phyloP scores from a whole-genome alignment of 92 coral and sea anemone genomes.

The Phymanthus crucifer region DNA sequence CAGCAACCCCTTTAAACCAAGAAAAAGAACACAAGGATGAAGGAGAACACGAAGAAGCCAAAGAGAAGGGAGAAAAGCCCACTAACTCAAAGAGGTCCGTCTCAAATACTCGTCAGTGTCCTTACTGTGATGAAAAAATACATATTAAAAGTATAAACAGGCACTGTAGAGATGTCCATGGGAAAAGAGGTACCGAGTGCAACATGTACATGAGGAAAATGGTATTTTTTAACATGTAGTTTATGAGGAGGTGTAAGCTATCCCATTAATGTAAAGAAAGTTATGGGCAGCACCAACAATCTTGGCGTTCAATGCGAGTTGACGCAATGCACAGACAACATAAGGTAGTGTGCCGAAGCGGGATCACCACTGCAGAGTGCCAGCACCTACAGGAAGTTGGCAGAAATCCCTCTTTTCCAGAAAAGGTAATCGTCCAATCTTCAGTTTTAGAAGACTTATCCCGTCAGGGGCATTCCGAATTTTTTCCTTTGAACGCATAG shows the following conservation, averaged over 20 bases:
- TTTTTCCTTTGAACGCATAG: slow-evolving; percentile 32
- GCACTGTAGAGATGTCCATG: too few relatives aligned
- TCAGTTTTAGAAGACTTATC: slow-evolving; percentile 41
- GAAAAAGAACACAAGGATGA: too few relatives aligned
- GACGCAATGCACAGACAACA: slow-evolving; percentile 31
- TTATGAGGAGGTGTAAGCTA: slow-evolving; percentile 40
- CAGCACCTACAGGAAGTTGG: slow-evolving; percentile 45
- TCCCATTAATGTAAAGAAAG: slow-evolving; percentile 49
- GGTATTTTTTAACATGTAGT: slow-evolving; percentile 36
- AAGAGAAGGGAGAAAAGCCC: too few relatives aligned
- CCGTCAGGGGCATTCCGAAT: slow-evolving; percentile 19
- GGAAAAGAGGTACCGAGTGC: not conserved
- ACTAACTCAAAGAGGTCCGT: too few relatives aligned
- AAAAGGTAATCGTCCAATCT: not conserved
- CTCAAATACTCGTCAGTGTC: too few relatives aligned
- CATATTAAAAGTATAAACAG: too few relatives aligned
- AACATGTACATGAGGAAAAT: slow-evolving; percentile 26
- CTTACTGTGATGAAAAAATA: too few relatives aligned
- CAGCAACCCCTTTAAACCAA: too few relatives aligned
- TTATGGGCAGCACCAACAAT: not conserved
- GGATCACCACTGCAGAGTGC: slow-evolving; percentile 45
- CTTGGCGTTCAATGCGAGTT: slow-evolving; percentile 35
- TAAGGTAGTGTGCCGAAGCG: slow-evolving; percentile 61
- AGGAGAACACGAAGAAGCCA: too few relatives aligned
- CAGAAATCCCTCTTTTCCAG: slow-evolving; percentile 14